phyloP scores from a whole-genome alignment of 2,113 vertebrate genomes.

The Pantherophis guttatus region DNA sequence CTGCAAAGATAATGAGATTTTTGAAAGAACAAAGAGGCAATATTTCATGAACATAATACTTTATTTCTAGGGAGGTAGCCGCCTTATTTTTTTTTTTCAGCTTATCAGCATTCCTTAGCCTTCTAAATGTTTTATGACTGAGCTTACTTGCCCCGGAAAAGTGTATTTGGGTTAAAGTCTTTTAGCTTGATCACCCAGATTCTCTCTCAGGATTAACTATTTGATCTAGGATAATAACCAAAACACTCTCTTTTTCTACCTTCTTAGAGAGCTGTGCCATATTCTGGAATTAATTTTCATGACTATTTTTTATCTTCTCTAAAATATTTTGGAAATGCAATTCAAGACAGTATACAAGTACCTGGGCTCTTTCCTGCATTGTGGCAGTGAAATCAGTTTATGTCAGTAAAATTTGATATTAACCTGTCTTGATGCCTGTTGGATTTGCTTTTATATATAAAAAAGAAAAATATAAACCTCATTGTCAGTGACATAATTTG shows the following conservation, averaged over 20 bases:
- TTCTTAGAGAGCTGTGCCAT: conserved; percentile 37
- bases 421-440: background rate
- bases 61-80: background rate
- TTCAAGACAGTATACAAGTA: background rate
- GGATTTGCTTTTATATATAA: background rate
- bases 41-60: background rate
- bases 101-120: background rate
- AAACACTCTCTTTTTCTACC: background rate
- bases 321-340: conserved; percentile 27
- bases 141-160: background rate
- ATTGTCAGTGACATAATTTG: background rate
- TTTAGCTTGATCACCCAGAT: background rate
- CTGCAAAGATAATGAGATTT: background rate
- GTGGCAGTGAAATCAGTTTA: background rate
- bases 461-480: background rate
- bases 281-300: background rate
- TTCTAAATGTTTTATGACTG: background rate
- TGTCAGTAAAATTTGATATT: background rate
- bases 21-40: background rate
- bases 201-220: background rate
- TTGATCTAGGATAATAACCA: background rate
- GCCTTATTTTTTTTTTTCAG: background rate
- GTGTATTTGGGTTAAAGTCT: background rate
- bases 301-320: background rate
- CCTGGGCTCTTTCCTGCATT: background rate